These are phyloP conservation scores for Carcharodon carcharias DNA, from an alignment of 2,797 vertebrate species.

Conservation along the genomic window DNA sequence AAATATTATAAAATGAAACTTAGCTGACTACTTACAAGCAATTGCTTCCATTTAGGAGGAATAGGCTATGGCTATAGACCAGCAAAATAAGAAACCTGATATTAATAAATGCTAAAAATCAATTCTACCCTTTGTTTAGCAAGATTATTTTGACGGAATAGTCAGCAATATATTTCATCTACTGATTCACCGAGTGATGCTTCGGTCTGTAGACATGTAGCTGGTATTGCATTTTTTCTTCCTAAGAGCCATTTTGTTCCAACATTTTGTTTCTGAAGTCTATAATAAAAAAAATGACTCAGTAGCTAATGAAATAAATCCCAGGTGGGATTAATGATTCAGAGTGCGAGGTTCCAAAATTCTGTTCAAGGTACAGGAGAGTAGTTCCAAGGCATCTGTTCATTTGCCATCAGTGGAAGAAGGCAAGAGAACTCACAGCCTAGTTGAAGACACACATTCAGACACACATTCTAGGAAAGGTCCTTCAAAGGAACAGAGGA, in stretches of 20 bases:
- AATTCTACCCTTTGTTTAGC: background rate
- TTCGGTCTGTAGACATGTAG: background rate
- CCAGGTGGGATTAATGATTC: slow-evolving; percentile 4
- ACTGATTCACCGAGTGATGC: background rate
- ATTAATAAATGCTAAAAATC: background rate
- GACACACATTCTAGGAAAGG: background rate
- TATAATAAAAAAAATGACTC: background rate
- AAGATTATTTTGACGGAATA: background rate
- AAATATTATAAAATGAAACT: background rate
- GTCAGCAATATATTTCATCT: background rate
- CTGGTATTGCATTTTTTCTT: background rate
- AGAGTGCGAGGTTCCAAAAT: background rate
- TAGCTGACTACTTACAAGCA: background rate
- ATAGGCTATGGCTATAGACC: background rate
- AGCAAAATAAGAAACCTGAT: background rate
- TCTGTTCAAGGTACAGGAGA: background rate
- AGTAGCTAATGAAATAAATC: background rate
- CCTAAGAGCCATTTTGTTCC: background rate
- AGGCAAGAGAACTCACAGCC: background rate
- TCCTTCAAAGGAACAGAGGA: background rate
- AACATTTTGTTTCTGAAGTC: background rate
- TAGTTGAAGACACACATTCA: background rate
- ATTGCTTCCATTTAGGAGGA: background rate
- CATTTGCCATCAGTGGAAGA: background rate
- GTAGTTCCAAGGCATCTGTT: background rate